Percentiles rank a stretch among this genome's conserved stretches.
Evolutionary conservation across 2,113 vertebrate genomes (phyloP).

Genomic region (Chloropsis cyanopogon): DNA sequence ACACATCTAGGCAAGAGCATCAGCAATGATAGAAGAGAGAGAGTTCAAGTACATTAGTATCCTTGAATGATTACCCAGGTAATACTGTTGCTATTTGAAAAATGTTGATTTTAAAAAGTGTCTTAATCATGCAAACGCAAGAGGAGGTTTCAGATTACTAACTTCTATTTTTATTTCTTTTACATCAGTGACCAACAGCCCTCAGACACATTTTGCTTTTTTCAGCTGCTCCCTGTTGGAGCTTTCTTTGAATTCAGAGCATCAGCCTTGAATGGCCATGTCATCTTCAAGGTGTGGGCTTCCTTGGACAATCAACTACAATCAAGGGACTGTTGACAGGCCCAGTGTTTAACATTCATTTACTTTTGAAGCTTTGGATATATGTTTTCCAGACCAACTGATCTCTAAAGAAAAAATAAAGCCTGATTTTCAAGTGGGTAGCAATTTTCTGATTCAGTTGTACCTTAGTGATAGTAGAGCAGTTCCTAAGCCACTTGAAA

Average conservation of each 20-base stretch:
- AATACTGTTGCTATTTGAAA: not conserved
- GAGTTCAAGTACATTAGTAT: not conserved
- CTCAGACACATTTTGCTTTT: not conserved
- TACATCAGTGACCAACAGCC: not conserved
- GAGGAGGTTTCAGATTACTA: not conserved
- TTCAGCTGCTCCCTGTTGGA: not conserved
- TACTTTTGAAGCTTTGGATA: not conserved
- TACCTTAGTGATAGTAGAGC: not conserved
- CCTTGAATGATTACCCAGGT: not conserved
- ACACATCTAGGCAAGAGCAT: not conserved
- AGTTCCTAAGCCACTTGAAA: not conserved
- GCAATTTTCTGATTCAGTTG: not conserved
- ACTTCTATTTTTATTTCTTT: slow-evolving; percentile 26
- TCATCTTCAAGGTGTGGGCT: not conserved
- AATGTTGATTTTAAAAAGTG: not conserved
- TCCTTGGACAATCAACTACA: not conserved
- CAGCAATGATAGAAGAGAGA: not conserved
- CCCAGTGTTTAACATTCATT: not conserved
- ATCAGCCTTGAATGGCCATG: rapidly evolving
- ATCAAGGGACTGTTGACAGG: not conserved
- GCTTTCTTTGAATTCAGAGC: not conserved
- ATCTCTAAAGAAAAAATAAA: not conserved
- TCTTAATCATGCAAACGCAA: not conserved
- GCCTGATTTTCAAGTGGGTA: not conserved
- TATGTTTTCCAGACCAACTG: not conserved